Evolutionary conservation across 2,797 vertebrate genomes (phyloP).

Genomic region (Garrulus glandarius): DNA sequence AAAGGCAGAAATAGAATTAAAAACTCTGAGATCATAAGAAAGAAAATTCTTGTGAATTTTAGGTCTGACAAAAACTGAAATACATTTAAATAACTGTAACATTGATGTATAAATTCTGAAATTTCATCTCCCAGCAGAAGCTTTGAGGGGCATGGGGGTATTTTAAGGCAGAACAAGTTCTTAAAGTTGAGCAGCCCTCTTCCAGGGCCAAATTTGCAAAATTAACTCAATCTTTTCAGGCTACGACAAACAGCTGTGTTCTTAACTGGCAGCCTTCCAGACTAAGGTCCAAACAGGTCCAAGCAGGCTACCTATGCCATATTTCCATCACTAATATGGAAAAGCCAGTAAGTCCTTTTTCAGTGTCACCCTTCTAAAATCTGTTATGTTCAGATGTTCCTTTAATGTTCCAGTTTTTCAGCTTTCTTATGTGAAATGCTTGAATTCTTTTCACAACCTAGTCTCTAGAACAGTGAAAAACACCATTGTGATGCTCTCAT

Average conservation of each 20-base stretch:
- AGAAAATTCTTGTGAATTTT: neutral
- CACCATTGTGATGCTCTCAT: neutral
- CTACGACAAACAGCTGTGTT: neutral
- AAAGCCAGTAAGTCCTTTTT: neutral
- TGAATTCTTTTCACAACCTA: neutral
- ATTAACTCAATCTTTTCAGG: neutral
- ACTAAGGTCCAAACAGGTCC: neutral
- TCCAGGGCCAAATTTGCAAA: neutral
- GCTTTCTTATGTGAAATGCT: neutral
- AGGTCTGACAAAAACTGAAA: neutral
- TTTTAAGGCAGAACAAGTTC: neutral
- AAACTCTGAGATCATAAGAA: neutral
- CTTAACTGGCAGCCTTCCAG: neutral
- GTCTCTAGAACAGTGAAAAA: neutral
- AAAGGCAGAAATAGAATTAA: neutral
- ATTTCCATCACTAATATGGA: neutral
- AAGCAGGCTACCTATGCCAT: neutral
- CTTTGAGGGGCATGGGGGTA: neutral
- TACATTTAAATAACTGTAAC: neutral
- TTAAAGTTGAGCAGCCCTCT: neutral
- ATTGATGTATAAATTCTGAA: neutral
- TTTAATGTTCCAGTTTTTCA: neutral
- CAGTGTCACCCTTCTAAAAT: neutral
- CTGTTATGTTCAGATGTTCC: neutral
- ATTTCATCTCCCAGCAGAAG: neutral